Conservation (phyloP, 2,888 invertebrate species). For the Acleris holmiana region DNA sequence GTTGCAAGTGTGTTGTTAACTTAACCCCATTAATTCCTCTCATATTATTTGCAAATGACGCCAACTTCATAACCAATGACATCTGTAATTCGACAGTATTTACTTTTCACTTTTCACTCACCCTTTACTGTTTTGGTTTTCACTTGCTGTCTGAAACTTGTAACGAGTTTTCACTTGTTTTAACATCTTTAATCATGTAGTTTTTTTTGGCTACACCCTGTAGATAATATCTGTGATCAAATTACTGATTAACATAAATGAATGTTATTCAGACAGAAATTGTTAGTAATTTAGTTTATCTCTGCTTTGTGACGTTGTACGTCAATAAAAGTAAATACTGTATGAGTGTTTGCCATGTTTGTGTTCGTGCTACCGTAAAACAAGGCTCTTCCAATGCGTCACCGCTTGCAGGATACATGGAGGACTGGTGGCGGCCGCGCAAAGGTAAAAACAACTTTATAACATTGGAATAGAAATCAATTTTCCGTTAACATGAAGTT, state of each 20-base stretch:
- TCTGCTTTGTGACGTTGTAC: constrained; percentile 26
- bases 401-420: constrained; percentile 98
- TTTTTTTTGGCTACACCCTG: too few relatives aligned
- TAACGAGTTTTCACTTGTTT: too few relatives aligned
- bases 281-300: constrained; percentile 44
- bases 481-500: constrained; percentile 41
- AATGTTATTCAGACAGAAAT: constrained; percentile 48
- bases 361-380: constrained; percentile 85
- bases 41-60: constrained; percentile 67
- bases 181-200: too few relatives aligned
- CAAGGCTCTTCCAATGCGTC: constrained; percentile 91
- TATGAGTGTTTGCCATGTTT: constrained; percentile 80
- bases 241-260: constrained; percentile 17
- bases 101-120: constrained; percentile 79
- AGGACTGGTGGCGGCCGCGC: constrained; percentile 98
- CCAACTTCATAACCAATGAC: constrained; percentile 66
- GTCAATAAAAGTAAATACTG: constrained; percentile 77
- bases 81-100: constrained; percentile 77
- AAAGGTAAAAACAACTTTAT: constrained; percentile 91
- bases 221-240: neutral
- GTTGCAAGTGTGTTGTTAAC: constrained; percentile 1
- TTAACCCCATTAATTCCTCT: constrained; percentile 6
- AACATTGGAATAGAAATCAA: constrained; percentile 54
- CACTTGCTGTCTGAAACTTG: constrained; percentile 52
- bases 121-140: constrained; percentile 46